Conservation (phyloP, 1,140 invertebrate species). For the Xylocopa sonorina region DNA sequence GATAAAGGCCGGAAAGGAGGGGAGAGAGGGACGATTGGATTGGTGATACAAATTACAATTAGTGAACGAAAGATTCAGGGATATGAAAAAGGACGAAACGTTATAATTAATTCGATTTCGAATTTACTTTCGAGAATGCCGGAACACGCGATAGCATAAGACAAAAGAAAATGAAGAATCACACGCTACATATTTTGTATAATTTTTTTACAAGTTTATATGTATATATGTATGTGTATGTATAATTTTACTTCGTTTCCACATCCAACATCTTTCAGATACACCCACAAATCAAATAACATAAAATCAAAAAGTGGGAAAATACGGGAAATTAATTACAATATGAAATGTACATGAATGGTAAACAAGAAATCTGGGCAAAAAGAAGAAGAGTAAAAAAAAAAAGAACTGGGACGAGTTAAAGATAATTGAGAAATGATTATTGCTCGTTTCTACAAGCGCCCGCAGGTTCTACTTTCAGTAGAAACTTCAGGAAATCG, state of each 20-base stretch:
- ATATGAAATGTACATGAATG: conserved; percentile 35
- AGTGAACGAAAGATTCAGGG: conserved; percentile 38
- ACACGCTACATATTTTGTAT: conserved; percentile 55
- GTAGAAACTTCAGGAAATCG: conserved; percentile 37
- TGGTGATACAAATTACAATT: too few relatives aligned
- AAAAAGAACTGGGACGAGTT: not conserved
- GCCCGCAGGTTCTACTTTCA: conserved; percentile 23
- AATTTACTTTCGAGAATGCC: conserved; percentile 9
- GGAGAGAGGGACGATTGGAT: too few relatives aligned
- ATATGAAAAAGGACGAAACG: conserved; percentile 27
- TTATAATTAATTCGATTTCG: conserved; percentile 22
- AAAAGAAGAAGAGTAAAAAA: conserved; percentile 23
- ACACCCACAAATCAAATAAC: conserved; percentile 44
- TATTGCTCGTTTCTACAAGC: conserved; percentile 14
- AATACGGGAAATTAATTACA: conserved; percentile 55
- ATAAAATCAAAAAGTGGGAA: conserved; percentile 33
- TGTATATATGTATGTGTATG: conserved; percentile 47
- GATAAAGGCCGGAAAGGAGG: not conserved
- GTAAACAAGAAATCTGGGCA: conserved; percentile 17
- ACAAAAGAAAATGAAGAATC: conserved; percentile 31
- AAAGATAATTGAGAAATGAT: conserved; percentile 18
- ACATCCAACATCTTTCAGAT: conserved; percentile 56
- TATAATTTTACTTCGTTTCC: conserved; percentile 32
- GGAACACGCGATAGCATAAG: conserved; percentile 18
- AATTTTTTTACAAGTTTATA: conserved; percentile 44